phyloP scores from a whole-genome alignment of 1,140 invertebrate genomes.

The Caenorhabditis latens region DNA sequence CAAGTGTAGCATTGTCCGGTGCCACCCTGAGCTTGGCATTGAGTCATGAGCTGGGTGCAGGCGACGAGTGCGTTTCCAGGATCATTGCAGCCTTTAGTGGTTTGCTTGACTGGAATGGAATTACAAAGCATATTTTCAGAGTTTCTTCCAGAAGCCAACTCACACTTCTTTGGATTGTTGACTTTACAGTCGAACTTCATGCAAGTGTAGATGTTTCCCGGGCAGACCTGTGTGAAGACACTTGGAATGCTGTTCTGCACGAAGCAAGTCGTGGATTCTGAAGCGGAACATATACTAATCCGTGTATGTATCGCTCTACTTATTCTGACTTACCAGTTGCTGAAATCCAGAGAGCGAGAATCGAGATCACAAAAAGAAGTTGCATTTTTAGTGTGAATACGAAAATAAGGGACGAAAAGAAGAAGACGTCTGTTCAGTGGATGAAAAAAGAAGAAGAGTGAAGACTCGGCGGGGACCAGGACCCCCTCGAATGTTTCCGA shows the following conservation, averaged over 20 bases:
- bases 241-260: conserved; percentile 36
- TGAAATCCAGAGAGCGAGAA: conserved; percentile 11
- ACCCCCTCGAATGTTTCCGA: background rate
- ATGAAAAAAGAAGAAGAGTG: conserved; percentile 5
- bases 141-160: background rate
- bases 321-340: conserved; percentile 13
- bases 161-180: conserved; percentile 41
- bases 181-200: conserved; percentile 43
- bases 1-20: conserved; percentile 34
- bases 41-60: conserved; percentile 34
- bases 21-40: conserved; percentile 44
- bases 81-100: conserved; percentile 37
- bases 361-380: background rate
- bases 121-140: background rate
- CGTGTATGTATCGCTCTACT: background rate
- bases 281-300: background rate
- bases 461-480: background rate
- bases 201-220: conserved; percentile 41
- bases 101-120: conserved; percentile 13
- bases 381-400: background rate
- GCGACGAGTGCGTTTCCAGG: conserved; percentile 28
- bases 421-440: background rate
- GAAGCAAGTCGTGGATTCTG: conserved; percentile 43
- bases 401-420: background rate
- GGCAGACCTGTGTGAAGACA: conserved; percentile 43